Evolutionary conservation across 1,140 invertebrate species (phyloP).

Genomic region (Eumeta japonica): DNA sequence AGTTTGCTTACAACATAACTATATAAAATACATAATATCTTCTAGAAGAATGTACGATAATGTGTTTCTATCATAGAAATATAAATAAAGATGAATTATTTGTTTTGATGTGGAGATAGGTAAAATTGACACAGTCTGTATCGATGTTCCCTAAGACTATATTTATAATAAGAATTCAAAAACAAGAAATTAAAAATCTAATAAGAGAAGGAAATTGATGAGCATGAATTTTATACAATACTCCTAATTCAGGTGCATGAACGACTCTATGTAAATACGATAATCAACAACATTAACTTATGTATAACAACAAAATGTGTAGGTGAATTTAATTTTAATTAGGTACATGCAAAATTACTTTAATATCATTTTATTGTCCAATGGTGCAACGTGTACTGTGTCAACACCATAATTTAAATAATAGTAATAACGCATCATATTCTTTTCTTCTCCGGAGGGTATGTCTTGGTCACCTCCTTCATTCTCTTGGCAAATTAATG

Average conservation of each 20-base stretch:
- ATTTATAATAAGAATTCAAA: too few relatives aligned
- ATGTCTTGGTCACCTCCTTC: constrained; percentile 43
- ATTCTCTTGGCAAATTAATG: constrained; percentile 64
- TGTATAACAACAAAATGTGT: background rate
- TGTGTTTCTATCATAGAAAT: too few relatives aligned
- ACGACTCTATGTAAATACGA: background rate
- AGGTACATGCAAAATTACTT: constrained; percentile 35
- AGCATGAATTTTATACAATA: constrained; percentile 3
- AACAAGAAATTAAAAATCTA: too few relatives aligned
- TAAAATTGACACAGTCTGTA: too few relatives aligned
- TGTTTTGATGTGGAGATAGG: too few relatives aligned
- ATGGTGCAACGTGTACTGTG: constrained; percentile 79
- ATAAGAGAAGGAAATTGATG: too few relatives aligned
- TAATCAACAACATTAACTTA: background rate
- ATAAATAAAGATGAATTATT: too few relatives aligned
- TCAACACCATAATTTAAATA: constrained; percentile 87
- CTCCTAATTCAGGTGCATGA: constrained; percentile 4
- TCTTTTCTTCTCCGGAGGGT: constrained; percentile 64
- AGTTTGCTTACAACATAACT: too few relatives aligned
- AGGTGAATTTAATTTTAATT: background rate
- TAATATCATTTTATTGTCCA: constrained; percentile 64
- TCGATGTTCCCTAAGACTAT: too few relatives aligned
- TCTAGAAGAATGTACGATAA: too few relatives aligned
- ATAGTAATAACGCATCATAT: constrained; percentile 82
- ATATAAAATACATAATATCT: too few relatives aligned